phyloP scores from a whole-genome alignment of 2,888 invertebrate genomes.

The Melieria crassipennis region DNA sequence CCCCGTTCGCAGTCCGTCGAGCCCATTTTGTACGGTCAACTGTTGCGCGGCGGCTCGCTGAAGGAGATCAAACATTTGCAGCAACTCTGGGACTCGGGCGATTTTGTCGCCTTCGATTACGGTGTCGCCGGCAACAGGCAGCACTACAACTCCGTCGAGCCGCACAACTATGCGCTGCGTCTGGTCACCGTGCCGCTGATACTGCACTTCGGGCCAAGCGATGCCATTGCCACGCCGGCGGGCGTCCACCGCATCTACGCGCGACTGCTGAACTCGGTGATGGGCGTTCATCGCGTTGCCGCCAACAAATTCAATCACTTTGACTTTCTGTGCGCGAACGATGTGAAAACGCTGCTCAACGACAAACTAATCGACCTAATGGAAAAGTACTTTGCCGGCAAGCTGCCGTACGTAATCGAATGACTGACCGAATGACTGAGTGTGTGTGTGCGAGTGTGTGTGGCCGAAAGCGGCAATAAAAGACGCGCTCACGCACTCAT shows the following conservation, averaged over 20 bases:
- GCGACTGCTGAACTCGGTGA: constrained; percentile 46
- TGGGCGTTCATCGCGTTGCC: constrained; percentile 52
- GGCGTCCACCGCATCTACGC: constrained; percentile 57
- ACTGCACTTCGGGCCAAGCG: constrained; percentile 56
- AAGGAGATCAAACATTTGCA: constrained; percentile 55
- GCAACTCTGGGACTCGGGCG: constrained; percentile 59
- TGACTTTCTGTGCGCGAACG: constrained; percentile 53
- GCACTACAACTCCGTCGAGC: constrained; percentile 51
- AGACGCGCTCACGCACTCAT: too few species aligned
- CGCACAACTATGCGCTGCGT: constrained; percentile 51
- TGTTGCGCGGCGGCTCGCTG: constrained; percentile 55
- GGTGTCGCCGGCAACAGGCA: constrained; percentile 52
- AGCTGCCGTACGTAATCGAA: constrained; percentile 55
- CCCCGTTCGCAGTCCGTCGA: constrained; percentile 48
- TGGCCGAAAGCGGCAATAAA: too few species aligned
- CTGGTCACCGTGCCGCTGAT: constrained; percentile 51
- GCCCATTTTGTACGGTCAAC: constrained; percentile 52
- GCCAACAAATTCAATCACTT: constrained; percentile 56
- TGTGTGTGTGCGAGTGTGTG: background rate
- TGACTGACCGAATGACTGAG: constrained; percentile 28
- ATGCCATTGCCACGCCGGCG: constrained; percentile 55
- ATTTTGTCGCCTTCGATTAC: constrained; percentile 58
- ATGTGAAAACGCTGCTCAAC: constrained; percentile 54
- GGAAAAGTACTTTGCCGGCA: constrained; percentile 51
- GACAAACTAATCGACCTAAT: constrained; percentile 52